Base-by-base conservation (phyloP, 2,797 vertebrate species). In the Myotis daubentonii region DNA sequence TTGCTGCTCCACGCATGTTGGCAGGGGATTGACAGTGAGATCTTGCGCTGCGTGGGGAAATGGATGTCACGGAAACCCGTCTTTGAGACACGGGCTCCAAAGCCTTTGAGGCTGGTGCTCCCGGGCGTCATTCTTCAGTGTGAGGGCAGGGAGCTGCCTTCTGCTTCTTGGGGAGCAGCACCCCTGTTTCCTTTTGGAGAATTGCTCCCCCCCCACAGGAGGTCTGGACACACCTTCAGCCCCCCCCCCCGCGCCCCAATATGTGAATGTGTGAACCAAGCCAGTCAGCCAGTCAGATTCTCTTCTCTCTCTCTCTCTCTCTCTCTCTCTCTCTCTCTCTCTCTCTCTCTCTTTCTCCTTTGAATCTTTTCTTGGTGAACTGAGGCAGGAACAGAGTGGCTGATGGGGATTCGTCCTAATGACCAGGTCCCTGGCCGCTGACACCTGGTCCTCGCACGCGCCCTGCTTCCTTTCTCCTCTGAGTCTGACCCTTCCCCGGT, bases 241-340 rank as follows among this genome's bases (percentile, higher is more conserved):
- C 6, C 4, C 10, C 13, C 8, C 8, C 19, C 8, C 12, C 70
- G n/a, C n/a, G n/a, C n/a, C 2, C 7, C 9, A 2, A 0, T 3
- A 5, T 74, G 36, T 57, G 17, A 30, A 9, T 30, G 22, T 8
- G 68, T 30, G 85, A 53, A 17, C 49, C 85, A 47, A 44, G 8
- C 1, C 23, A 57, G 20, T 17, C n/a, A 57, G 13, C 22, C 36
- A 11, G 17, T 36, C 36, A 75, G 49, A 62, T 28, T 15, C 49
- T 5, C 23, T 38, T n/a, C n/a, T n/a, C n/a, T 36, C 36, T 36
- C 36, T 36, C 36, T 36, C 36, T 3, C 44, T 16, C 70, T 44
- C 19, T 9, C 44, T 23, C 53, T 36, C 12, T 41, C 20, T 23
- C 12, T 17, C 9, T 15, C 22, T 30, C 41, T 4, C 13, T 19